phyloP scores from a whole-genome alignment of 2,797 vertebrate genomes.

The Chelon auratus region DNA sequence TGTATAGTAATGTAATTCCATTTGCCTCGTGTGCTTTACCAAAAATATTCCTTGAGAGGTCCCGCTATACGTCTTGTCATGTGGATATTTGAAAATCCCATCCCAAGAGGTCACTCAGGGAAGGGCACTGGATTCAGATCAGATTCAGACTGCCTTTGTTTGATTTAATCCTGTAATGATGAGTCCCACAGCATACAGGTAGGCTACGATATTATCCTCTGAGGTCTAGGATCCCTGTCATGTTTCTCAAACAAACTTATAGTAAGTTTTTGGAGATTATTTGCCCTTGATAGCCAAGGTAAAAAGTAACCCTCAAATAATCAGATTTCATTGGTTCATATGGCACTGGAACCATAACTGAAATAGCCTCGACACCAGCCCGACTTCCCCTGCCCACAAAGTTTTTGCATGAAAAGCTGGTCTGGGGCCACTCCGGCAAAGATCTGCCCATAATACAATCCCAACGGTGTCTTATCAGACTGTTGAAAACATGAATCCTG shows the following conservation, averaged over 20 bases:
- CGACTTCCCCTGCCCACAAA: no score
- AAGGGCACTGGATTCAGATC: not conserved
- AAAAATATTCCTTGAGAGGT: not conserved
- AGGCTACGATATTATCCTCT: not conserved
- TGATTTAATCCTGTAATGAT: not conserved
- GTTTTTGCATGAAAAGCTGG: no score
- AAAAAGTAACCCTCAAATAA: not conserved
- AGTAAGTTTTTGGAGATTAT: no score
- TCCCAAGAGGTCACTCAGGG: not conserved
- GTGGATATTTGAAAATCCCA: constrained; percentile 1
- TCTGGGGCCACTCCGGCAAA: no score
- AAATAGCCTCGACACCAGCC: not conserved
- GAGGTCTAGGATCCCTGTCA: not conserved
- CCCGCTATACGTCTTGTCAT: not conserved
- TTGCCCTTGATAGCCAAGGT: no score
- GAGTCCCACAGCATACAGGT: not conserved
- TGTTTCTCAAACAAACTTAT: not conserved
- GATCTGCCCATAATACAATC: no score
- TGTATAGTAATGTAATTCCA: constrained; percentile 25
- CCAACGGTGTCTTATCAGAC: no score
- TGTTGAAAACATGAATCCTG: no score
- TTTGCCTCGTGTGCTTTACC: not conserved
- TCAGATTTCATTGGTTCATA: not conserved
- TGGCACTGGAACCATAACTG: not conserved
- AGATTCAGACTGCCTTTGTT: not conserved